Percentiles rank a stretch among this genome's conserved stretches.
Conservation (phyloP, 1,140 invertebrate species). For the Nasonia giraulti region DNA sequence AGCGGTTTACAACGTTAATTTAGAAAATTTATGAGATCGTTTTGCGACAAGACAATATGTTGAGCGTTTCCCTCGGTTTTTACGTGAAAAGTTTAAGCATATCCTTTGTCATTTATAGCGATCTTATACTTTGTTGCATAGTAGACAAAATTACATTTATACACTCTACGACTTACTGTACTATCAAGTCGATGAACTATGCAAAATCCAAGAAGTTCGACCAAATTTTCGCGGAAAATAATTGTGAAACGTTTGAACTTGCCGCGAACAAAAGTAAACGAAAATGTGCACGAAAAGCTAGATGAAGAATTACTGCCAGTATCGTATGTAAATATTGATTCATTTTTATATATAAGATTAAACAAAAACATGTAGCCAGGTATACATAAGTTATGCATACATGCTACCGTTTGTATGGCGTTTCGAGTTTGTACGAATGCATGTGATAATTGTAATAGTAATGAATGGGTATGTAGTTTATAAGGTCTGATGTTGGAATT, state of each 20-base stretch:
- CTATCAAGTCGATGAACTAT: constrained; percentile 21
- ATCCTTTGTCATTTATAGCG: constrained; percentile 24
- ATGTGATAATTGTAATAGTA: constrained; percentile 49
- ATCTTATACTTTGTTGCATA: constrained; percentile 46
- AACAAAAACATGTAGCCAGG: constrained; percentile 37
- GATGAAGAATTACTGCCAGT: constrained; percentile 65
- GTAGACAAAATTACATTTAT: constrained; percentile 17
- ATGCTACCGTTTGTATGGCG: constrained; percentile 43
- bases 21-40: constrained; percentile 38
- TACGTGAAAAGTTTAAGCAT: background rate
- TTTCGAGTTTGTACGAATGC: constrained; percentile 49
- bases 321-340: constrained; percentile 67
- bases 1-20: constrained; percentile 40
- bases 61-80: constrained; percentile 29
- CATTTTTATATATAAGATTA: constrained; percentile 45
- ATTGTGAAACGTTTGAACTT: constrained; percentile 33
- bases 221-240: background rate
- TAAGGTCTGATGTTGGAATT: constrained; percentile 50
- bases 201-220: constrained; percentile 32
- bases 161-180: constrained; percentile 13
- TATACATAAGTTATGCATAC: constrained; percentile 45
- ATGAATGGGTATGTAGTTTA: constrained; percentile 34
- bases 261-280: constrained; percentile 11
- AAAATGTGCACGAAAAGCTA: constrained; percentile 37
- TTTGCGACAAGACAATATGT: background rate